Evolutionary conservation across 1,140 invertebrate genomes (phyloP).

Genomic region (Hypothenemus hampei): DNA sequence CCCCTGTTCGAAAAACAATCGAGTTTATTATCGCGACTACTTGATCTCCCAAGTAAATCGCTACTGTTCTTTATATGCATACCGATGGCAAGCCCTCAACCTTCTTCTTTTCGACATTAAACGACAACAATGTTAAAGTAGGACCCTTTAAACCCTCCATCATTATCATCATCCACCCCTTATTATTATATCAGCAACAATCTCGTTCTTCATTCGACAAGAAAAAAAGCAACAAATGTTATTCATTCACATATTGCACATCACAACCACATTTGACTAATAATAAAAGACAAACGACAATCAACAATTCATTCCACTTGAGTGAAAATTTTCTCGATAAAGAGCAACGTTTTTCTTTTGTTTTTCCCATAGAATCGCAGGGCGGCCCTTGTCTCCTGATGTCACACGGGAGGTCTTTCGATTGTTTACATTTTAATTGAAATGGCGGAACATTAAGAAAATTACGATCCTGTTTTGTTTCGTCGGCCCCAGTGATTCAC

Average conservation of each 20-base stretch:
- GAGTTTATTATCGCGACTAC: conserved; percentile 30
- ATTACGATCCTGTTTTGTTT: conserved; percentile 11
- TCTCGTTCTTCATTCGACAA: no score
- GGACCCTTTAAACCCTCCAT: conserved; percentile 12
- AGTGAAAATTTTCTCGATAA: conserved; percentile 16
- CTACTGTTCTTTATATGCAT: conserved; percentile 30
- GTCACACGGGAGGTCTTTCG: conserved; percentile 10
- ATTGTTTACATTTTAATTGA: conserved; percentile 19
- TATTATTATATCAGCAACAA: neutral
- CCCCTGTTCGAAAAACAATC: conserved; percentile 31
- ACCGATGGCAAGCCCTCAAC: conserved; percentile 26
- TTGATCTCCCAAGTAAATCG: conserved; percentile 31
- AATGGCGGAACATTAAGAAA: conserved; percentile 17
- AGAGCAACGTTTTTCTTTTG: conserved; percentile 18
- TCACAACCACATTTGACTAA: no score
- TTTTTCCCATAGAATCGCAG: conserved; percentile 12
- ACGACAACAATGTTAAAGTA: conserved; percentile 28
- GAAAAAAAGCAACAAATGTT: no score
- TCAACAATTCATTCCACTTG: conserved; percentile 27
- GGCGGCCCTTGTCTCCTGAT: neutral
- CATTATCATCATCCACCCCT: conserved; percentile 13
- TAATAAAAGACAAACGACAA: no score
- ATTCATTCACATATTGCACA: no score
- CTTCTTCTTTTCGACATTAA: conserved; percentile 26
- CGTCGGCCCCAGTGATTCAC: no score